phyloP scores from a whole-genome alignment of 2,797 vertebrate genomes.

The Pachyuromys duprasi region DNA sequence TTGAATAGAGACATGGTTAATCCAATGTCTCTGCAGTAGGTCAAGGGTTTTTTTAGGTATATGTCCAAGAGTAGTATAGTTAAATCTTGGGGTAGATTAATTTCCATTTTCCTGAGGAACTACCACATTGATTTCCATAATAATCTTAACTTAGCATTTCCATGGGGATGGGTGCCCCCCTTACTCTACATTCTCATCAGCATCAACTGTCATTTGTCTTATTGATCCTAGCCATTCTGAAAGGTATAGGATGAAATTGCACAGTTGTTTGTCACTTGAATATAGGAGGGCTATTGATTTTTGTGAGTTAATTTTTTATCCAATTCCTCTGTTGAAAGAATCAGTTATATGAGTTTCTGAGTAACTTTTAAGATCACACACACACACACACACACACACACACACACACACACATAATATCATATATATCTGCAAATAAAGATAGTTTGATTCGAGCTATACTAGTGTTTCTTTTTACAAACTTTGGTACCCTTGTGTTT shows the following conservation, averaged over 20 bases:
- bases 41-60: not conserved
- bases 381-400: too few relatives aligned
- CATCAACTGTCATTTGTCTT: not conserved
- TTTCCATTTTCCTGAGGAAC: not conserved
- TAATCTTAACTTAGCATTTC: not conserved
- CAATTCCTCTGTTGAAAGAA: not conserved
- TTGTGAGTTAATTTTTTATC: not conserved
- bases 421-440: not conserved
- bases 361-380: not conserved
- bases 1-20: not conserved
- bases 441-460: not conserved
- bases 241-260: not conserved
- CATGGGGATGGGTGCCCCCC: not conserved
- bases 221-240: not conserved
- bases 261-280: not conserved
- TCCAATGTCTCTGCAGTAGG: not conserved
- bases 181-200: not conserved
- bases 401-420: too few relatives aligned
- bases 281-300: not conserved
- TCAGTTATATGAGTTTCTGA: not conserved
- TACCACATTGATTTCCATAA: not conserved
- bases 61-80: not conserved
- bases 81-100: not conserved
- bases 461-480: not conserved
- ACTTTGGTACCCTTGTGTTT: not conserved